Evolutionary conservation across 2,888 invertebrate species (phyloP).

Genomic region (Tetragnatha montana): DNA sequence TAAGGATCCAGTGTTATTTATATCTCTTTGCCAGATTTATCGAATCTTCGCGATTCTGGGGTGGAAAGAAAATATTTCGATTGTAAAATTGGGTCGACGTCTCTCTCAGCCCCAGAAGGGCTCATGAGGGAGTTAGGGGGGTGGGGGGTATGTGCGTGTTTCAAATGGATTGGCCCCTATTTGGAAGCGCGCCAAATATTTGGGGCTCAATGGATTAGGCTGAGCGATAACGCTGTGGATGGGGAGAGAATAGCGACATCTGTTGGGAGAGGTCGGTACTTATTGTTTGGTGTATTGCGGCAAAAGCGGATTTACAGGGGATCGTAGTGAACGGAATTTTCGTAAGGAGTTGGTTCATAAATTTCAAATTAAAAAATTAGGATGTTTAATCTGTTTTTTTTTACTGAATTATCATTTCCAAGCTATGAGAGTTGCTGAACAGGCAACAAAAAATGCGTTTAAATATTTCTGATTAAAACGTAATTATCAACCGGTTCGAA

Average conservation of each 20-base stretch:
- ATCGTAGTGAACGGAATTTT: no score
- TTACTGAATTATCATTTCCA: no score
- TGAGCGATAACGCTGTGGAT: not conserved
- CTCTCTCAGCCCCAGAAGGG: conserved; percentile 47
- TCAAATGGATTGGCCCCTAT: conserved; percentile 62
- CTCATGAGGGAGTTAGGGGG: conserved; percentile 47
- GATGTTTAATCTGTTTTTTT: no score
- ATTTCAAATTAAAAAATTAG: no score
- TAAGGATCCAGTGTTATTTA: not conserved
- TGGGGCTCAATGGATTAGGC: conserved; percentile 45
- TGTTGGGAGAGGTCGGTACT: not conserved
- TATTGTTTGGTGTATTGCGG: not conserved
- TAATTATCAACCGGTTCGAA: no score
- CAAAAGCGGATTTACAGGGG: no score
- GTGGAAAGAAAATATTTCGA: conserved; percentile 31
- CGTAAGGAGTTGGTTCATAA: no score
- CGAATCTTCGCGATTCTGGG: not conserved
- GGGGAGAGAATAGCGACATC: conserved; percentile 28
- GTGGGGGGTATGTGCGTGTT: conserved; percentile 21
- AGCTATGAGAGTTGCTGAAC: no score
- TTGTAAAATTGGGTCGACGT: conserved; percentile 65
- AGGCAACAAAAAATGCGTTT: no score
- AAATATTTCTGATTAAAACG: no score
- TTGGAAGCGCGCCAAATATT: conserved; percentile 58
- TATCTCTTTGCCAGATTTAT: conserved; percentile 16